Evolutionary conservation across 1,140 invertebrate species (phyloP).

Genomic region (Lutraria rhynchaena): DNA sequence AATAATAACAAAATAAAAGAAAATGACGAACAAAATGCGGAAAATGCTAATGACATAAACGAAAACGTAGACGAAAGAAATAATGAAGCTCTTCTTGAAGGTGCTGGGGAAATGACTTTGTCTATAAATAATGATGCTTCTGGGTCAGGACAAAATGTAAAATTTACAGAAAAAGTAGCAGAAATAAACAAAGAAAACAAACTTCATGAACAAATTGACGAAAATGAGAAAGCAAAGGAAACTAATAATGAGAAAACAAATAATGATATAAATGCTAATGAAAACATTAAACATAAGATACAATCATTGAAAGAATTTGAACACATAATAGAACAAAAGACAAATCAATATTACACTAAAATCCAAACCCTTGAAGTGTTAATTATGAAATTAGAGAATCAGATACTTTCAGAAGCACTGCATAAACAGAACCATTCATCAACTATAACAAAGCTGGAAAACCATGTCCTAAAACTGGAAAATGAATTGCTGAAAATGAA

Average conservation of each 20-base stretch:
- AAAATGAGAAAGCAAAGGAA: background rate
- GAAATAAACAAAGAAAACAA: background rate
- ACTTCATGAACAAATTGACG: background rate
- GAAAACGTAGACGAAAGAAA: background rate
- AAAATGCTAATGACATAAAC: background rate
- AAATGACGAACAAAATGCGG: conserved; percentile 35
- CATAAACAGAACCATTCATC: conserved; percentile 72
- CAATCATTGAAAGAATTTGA: conserved; percentile 44
- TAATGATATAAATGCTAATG: background rate
- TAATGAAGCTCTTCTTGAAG: background rate
- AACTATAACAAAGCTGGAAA: conserved; percentile 75
- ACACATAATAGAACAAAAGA: conserved; percentile 61
- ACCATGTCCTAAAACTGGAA: conserved; percentile 76
- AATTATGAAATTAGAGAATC: conserved; percentile 76
- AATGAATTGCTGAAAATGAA: conserved; percentile 77
- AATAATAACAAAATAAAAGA: too few relatives aligned
- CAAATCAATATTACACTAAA: conserved; percentile 68
- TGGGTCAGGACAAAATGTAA: too few relatives aligned
- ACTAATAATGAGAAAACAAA: conserved; percentile 23
- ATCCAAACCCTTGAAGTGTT: conserved; percentile 73
- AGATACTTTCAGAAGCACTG: conserved; percentile 70
- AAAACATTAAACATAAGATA: background rate
- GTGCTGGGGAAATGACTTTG: conserved; percentile 6
- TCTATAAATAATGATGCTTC: too few relatives aligned
- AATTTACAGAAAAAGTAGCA: background rate